These are phyloP conservation scores for Lagopus muta DNA, from an alignment of 2,113 vertebrate species.

Conservation along the genomic window DNA sequence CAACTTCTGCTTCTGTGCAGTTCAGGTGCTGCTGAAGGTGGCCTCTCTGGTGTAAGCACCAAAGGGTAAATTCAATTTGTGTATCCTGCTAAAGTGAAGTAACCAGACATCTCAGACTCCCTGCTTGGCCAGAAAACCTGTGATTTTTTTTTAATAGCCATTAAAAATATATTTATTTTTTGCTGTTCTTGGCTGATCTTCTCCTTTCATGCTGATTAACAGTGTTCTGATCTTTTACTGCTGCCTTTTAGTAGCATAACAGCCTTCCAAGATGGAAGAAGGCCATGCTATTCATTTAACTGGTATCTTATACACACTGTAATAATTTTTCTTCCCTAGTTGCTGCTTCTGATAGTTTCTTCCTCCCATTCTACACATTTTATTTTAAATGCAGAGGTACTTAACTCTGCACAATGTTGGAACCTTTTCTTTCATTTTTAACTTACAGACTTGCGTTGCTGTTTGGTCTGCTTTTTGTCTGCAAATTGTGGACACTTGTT, in stretches of 20 bases:
- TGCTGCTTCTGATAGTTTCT: constrained; percentile 34
- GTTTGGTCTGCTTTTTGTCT: background rate
- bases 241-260: constrained; percentile 54
- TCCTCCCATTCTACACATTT: constrained; percentile 10
- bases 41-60: background rate
- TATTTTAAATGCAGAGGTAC: background rate
- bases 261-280: constrained; percentile 54
- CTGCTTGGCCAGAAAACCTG: constrained; percentile 43
- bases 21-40: constrained; percentile 13
- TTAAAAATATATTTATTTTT: constrained; percentile 55
- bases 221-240: constrained; percentile 59
- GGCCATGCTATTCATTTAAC: constrained; percentile 46
- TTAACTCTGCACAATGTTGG: background rate
- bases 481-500: background rate
- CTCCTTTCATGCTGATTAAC: constrained; percentile 63
- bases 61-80: background rate
- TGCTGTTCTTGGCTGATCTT: constrained; percentile 58
- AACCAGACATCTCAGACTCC: constrained; percentile 45
- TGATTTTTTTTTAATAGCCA: constrained; percentile 38
- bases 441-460: background rate
- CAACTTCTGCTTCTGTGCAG: background rate
- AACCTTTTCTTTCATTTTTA: background rate
- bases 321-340: constrained; percentile 43
- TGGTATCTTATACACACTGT: constrained; percentile 40
- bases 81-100: constrained; percentile 31